These are phyloP conservation scores for Eupithecia tripunctaria DNA, from an alignment of 2,888 invertebrate species.

Conservation along the genomic window DNA sequence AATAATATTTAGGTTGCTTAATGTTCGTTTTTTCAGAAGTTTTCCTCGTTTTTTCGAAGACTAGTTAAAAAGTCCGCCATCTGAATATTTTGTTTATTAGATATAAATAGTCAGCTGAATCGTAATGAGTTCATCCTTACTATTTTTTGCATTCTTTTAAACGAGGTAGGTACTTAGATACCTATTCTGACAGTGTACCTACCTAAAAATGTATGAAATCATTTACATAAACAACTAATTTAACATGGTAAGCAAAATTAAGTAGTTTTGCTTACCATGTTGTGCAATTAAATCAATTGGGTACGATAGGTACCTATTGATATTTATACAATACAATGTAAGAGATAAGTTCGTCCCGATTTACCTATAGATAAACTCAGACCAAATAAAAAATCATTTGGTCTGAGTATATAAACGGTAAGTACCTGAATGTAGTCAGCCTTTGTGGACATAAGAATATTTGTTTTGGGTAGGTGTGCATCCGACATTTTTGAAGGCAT, in stretches of 20 bases:
- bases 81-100: background rate
- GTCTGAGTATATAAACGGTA: too few relatives aligned
- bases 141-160: constrained; percentile 1
- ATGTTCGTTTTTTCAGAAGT: too few relatives aligned
- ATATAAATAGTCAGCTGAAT: background rate
- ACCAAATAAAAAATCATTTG: too few relatives aligned
- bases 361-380: background rate
- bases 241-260: background rate
- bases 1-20: too few relatives aligned
- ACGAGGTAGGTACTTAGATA: background rate
- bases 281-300: too few relatives aligned
- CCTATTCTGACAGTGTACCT: background rate
- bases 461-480: background rate
- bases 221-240: background rate
- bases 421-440: background rate
- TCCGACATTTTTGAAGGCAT: background rate
- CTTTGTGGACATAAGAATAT: constrained; percentile 1
- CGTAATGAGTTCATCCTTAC: background rate
- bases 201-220: background rate
- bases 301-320: background rate
- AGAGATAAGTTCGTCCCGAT: background rate
- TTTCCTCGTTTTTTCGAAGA: too few relatives aligned
- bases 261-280: background rate
- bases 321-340: background rate
- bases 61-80: background rate